These are phyloP conservation scores for Hydrotaea cyrtoneurina DNA, from an alignment of 2,888 invertebrate genomes.

Conservation along the genomic window DNA sequence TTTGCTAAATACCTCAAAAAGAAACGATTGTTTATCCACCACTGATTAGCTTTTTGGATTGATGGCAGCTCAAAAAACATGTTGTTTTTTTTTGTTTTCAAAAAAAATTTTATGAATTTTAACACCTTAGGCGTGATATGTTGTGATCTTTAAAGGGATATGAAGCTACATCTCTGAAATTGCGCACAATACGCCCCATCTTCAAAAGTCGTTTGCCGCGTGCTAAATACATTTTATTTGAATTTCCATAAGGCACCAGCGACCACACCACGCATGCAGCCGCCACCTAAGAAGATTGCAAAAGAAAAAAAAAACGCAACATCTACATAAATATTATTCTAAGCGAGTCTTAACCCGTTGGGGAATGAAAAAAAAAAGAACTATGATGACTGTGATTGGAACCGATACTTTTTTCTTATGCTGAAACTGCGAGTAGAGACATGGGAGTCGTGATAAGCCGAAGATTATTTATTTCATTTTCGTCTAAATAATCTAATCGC, in stretches of 20 bases:
- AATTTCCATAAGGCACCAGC: slow-evolving; percentile 75
- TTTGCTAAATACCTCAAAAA: slow-evolving; percentile 61
- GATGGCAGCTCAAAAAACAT: slow-evolving; percentile 33
- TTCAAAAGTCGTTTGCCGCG: slow-evolving; percentile 62
- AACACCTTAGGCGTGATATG: slow-evolving; percentile 75
- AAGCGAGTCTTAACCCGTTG: slow-evolving; percentile 43
- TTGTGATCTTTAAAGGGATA: slow-evolving; percentile 46
- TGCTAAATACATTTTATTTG: slow-evolving; percentile 72
- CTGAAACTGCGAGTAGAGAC: no score
- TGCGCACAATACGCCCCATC: slow-evolving; percentile 54
- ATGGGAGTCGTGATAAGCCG: no score
- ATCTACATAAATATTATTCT: slow-evolving; percentile 35
- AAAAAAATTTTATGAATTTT: slow-evolving; percentile 65
- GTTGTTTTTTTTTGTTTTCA: no score
- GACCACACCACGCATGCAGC: slow-evolving; percentile 18
- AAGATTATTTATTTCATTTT: no score
- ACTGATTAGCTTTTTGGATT: slow-evolving; percentile 41
- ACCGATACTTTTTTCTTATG: no score
- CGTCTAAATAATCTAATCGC: no score
- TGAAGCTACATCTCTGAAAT: not conserved
- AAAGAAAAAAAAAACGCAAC: not conserved
- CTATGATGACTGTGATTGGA: no score
- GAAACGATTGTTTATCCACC: not conserved
- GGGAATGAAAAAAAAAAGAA: not conserved
- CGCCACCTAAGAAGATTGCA: slow-evolving; percentile 55